A percentile compares a stretch with the other conserved stretches of the same genome.
phyloP scores from a whole-genome alignment of 2,113 vertebrate species.

The Zeus faber region DNA sequence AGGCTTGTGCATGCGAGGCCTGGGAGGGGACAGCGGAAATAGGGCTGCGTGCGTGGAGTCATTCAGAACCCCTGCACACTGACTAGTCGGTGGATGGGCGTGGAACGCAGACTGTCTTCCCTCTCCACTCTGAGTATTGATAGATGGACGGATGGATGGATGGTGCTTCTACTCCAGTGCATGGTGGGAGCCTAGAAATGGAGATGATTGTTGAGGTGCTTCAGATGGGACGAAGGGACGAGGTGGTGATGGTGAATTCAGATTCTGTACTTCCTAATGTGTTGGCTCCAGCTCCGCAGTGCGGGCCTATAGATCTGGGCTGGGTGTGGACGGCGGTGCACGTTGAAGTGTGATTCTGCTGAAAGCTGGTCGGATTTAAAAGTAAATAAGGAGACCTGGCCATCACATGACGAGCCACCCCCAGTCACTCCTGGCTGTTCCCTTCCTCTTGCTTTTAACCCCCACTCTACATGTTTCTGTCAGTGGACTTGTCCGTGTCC shows the following conservation, averaged over 20 bases:
- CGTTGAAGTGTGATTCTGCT: conserved; percentile 23
- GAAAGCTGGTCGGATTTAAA: conserved; percentile 43
- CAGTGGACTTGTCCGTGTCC: conserved; percentile 71
- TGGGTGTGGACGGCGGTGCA: conserved; percentile 5
- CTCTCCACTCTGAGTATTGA: too few relatives aligned
- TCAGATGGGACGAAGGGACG: too few relatives aligned
- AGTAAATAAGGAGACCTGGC: conserved; percentile 62
- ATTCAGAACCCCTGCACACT: conserved; percentile 47
- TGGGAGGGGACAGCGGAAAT: conserved; percentile 24
- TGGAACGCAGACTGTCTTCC: conserved; percentile 26
- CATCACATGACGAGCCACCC: conserved; percentile 62
- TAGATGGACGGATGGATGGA: too few relatives aligned
- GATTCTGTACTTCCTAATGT: too few relatives aligned
- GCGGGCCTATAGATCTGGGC: conserved; percentile 20
- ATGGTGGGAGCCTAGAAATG: too few relatives aligned
- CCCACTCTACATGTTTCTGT: conserved; percentile 63
- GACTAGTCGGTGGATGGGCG: conserved; percentile 33
- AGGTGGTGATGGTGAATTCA: too few relatives aligned
- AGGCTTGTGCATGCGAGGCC: conserved; percentile 23
- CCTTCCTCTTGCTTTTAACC: conserved; percentile 52
- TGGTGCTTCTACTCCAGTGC: conserved; percentile 10
- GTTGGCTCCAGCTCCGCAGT: background rate
- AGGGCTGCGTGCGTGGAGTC: too few relatives aligned
- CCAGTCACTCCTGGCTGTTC: conserved; percentile 45
- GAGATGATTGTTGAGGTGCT: background rate